Evolutionary conservation across 2,113 vertebrate genomes (phyloP).

Genomic region (Coptodon rendalli): DNA sequence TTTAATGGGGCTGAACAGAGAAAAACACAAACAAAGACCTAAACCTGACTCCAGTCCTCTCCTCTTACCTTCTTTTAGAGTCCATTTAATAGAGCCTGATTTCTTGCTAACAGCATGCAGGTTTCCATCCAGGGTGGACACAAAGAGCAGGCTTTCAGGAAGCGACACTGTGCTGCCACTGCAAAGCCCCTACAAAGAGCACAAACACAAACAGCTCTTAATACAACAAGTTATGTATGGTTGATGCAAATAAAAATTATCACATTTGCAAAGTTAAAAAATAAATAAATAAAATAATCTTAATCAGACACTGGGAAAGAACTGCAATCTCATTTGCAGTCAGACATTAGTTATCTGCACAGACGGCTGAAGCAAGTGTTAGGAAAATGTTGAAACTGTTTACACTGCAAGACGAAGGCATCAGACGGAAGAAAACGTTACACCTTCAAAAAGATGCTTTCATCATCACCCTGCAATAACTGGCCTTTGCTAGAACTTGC

Average conservation of each 20-base stretch:
- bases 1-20: background rate
- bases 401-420: background rate
- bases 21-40: background rate
- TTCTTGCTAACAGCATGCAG: conserved; percentile 95
- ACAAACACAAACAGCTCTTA: background rate
- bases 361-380: background rate
- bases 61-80: conserved; percentile 92
- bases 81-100: conserved; percentile 95
- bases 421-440: background rate
- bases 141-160: conserved; percentile 91
- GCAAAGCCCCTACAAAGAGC: conserved; percentile 67
- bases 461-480: background rate
- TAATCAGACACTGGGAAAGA: background rate
- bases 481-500: background rate
- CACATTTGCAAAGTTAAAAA: background rate
- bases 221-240: background rate
- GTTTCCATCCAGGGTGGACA: conserved; percentile 94
- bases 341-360: background rate
- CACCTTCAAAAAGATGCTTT: background rate
- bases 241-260: background rate
- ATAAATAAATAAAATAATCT: background rate
- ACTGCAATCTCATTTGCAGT: background rate
- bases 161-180: conserved; percentile 83
- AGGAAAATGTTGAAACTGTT: background rate
- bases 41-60: background rate